Conservation (phyloP, 2,888 invertebrate species). For the Acrocyrtus sp. region DNA sequence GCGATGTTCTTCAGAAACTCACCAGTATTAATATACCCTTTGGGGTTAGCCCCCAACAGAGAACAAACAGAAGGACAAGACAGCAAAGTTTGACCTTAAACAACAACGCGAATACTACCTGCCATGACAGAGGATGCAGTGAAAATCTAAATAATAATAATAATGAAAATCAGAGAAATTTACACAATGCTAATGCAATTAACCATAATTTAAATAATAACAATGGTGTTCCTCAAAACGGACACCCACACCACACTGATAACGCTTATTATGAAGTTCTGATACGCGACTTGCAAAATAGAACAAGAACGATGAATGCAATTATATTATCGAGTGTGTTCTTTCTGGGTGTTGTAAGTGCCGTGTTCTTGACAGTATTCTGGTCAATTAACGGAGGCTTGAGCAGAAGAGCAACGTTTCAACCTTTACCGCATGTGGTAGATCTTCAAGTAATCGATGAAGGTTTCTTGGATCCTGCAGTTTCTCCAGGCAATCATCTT, state of each 20-base stretch:
- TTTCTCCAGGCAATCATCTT: conserved; percentile 9
- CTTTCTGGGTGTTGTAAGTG: conserved; percentile 53
- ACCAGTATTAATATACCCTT: conserved; percentile 32
- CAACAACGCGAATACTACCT: conserved; percentile 2
- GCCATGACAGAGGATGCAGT: conserved; percentile 18
- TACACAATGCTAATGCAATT: conserved; percentile 29
- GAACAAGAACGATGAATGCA: conserved; percentile 46
- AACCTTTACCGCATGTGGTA: conserved; percentile 56
- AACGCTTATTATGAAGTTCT: conserved; percentile 14
- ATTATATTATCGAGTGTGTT: conserved; percentile 51
- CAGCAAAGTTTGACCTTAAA: conserved; percentile 20
- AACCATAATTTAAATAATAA: conserved; percentile 27
- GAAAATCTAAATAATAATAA: conserved; percentile 37
- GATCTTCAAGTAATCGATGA: conserved; percentile 56
- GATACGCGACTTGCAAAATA: conserved; percentile 16
- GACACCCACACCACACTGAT: no score
- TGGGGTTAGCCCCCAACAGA: conserved; percentile 13
- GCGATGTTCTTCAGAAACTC: conserved; percentile 31
- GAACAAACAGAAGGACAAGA: conserved; percentile 15
- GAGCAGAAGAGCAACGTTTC: conserved; percentile 51
- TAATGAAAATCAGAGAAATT: conserved; percentile 36
- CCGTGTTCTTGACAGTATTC: conserved; percentile 52
- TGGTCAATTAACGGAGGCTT: conserved; percentile 26
- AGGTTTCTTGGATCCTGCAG: conserved; percentile 41
- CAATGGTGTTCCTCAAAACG: conserved; percentile 8